Percentiles rank a stretch among this genome's conserved stretches.
phyloP scores from a whole-genome alignment of 2,797 vertebrate genomes.

The Lacerta bilineata region DNA sequence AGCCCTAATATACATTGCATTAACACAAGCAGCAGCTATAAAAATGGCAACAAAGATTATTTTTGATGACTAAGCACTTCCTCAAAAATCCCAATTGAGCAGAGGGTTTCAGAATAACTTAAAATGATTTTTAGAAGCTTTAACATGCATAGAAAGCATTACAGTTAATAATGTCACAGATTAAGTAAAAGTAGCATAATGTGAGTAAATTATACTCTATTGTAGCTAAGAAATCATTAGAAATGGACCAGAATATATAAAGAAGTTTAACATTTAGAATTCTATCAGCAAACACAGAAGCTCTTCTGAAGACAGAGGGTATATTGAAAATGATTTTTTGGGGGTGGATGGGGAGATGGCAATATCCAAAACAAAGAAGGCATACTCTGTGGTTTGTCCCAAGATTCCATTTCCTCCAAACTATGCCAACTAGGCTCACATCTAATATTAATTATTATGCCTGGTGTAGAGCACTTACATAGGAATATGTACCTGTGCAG shows the following conservation, averaged over 20 bases:
- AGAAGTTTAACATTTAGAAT: neutral
- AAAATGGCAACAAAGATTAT: neutral
- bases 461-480: too few relatives aligned
- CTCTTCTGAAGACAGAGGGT: neutral
- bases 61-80: slow-evolving; percentile 34
- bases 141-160: slow-evolving; percentile 15
- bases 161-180: neutral
- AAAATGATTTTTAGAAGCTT: slow-evolving; percentile 36
- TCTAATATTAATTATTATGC: too few relatives aligned
- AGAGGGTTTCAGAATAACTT: slow-evolving; percentile 41
- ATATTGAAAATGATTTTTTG: neutral
- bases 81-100: slow-evolving; percentile 13
- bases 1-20: slow-evolving; percentile 5
- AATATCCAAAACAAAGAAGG: neutral
- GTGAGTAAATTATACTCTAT: slow-evolving; percentile 29
- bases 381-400: neutral
- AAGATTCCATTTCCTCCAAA: too few relatives aligned
- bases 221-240: slow-evolving; percentile 11
- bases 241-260: slow-evolving; percentile 42
- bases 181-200: slow-evolving; percentile 29
- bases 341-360: neutral
- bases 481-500: too few relatives aligned
- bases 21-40: slow-evolving; percentile 1
- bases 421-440: too few relatives aligned
- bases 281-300: neutral